Conservation (phyloP, 1,140 invertebrate genomes). For the Apis laboriosa region DNA sequence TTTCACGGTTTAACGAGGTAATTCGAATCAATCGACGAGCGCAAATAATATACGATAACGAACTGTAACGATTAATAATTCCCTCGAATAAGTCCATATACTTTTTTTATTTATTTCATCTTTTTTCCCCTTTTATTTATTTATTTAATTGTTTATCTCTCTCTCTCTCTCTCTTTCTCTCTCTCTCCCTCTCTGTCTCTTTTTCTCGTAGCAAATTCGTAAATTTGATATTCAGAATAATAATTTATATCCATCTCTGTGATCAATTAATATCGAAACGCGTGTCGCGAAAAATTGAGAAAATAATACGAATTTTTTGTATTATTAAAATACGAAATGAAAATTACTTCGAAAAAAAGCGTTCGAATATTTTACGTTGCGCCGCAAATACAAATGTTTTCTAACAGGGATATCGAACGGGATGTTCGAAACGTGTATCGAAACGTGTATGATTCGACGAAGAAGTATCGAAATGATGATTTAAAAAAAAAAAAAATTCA, state of each 20-base stretch:
- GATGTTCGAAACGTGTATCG: neutral
- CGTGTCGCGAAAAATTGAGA: neutral
- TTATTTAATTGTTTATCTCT: too few relatives aligned
- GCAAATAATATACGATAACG: slow-evolving; percentile 4
- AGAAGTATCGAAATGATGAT: too few relatives aligned
- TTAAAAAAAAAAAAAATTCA: too few relatives aligned
- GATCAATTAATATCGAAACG: slow-evolving; percentile 1
- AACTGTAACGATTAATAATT: slow-evolving; percentile 2
- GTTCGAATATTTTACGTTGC: neutral
- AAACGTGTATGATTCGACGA: too few relatives aligned
- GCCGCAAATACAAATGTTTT: slow-evolving; percentile 17
- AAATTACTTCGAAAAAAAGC: slow-evolving; percentile 3
- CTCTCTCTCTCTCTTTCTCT: too few relatives aligned
- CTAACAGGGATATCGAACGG: neutral
- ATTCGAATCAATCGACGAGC: neutral
- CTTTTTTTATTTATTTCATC: neutral
- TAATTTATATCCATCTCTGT: slow-evolving; percentile 1
- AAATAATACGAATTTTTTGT: neutral
- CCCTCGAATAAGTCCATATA: neutral
- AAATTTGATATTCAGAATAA: neutral
- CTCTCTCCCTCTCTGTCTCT: neutral
- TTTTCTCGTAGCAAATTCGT: neutral
- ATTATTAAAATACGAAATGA: neutral
- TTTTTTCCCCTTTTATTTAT: neutral
- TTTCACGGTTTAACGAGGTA: neutral